Percentiles rank a stretch among this genome's conserved stretches.
These are phyloP conservation scores for Neosalanx taihuensis DNA, from an alignment of 2,797 vertebrate species.

Conservation along the genomic window DNA sequence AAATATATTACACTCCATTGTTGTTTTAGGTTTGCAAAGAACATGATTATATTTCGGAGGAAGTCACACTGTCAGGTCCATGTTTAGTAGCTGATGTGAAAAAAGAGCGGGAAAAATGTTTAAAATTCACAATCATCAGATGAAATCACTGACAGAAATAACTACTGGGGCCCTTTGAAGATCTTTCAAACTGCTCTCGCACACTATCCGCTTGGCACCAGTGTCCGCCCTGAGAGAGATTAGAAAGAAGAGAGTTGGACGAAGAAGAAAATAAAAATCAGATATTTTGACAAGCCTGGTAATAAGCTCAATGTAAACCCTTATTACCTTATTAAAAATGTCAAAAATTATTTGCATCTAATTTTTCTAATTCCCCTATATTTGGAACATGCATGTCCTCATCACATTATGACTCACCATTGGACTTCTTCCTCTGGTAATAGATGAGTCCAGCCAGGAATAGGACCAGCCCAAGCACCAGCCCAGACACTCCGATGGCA, in stretches of 20 bases:
- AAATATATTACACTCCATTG: no score
- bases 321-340: no score
- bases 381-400: background rate
- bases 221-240: constrained; percentile 28
- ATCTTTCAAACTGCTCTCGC: background rate
- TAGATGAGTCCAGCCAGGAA: constrained; percentile 64
- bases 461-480: constrained; percentile 62
- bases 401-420: constrained; percentile 32
- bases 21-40: no score
- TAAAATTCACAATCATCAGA: background rate
- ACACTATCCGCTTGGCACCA: constrained; percentile 39
- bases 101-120: no score
- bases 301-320: no score
- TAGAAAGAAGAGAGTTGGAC: background rate
- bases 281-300: background rate
- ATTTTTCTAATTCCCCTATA: background rate
- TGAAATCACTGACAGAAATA: background rate
- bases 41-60: no score
- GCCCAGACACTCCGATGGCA: constrained; percentile 56
- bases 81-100: no score
- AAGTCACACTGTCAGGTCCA: no score
- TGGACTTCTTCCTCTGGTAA: constrained; percentile 50
- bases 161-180: no score
- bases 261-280: background rate
- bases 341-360: background rate